Evolutionary conservation across 2,113 vertebrate species (phyloP).

Genomic region (Gadus macrocephalus): DNA sequence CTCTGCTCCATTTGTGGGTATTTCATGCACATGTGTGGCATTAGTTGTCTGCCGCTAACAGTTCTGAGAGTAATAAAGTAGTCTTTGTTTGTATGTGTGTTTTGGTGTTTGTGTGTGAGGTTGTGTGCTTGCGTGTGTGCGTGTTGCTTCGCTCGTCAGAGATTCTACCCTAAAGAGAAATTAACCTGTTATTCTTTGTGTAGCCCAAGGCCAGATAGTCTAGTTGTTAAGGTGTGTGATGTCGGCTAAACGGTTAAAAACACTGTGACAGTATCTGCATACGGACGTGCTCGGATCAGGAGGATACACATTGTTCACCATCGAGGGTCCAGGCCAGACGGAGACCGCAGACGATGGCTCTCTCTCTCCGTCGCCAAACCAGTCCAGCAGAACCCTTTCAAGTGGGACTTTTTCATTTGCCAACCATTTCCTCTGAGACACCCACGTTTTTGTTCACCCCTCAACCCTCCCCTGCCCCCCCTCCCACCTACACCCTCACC

Average conservation of each 20-base stretch:
- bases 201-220: too few relatives aligned
- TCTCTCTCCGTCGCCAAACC: too few relatives aligned
- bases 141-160: slow-evolving; percentile 4
- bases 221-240: too few relatives aligned
- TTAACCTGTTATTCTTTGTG: too few relatives aligned
- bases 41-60: slow-evolving; percentile 44
- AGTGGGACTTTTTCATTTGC: slow-evolving; percentile 35
- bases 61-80: neutral
- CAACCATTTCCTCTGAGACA: slow-evolving; percentile 36
- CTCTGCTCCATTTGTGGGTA: slow-evolving; percentile 6
- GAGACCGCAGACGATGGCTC: too few relatives aligned
- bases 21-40: slow-evolving; percentile 52
- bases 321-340: too few relatives aligned
- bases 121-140: neutral
- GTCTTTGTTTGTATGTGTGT: slow-evolving; percentile 11
- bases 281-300: too few relatives aligned
- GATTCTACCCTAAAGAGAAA: too few relatives aligned
- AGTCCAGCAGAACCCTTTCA: neutral
- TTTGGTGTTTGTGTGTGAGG: slow-evolving; percentile 1
- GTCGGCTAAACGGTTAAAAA: neutral
- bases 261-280: too few relatives aligned
- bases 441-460: slow-evolving; percentile 33
- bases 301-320: too few relatives aligned
- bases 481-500: neutral
- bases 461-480: neutral